These are phyloP conservation scores for Hecatera dysodea DNA, from an alignment of 2,888 invertebrate species.

Conservation along the genomic window DNA sequence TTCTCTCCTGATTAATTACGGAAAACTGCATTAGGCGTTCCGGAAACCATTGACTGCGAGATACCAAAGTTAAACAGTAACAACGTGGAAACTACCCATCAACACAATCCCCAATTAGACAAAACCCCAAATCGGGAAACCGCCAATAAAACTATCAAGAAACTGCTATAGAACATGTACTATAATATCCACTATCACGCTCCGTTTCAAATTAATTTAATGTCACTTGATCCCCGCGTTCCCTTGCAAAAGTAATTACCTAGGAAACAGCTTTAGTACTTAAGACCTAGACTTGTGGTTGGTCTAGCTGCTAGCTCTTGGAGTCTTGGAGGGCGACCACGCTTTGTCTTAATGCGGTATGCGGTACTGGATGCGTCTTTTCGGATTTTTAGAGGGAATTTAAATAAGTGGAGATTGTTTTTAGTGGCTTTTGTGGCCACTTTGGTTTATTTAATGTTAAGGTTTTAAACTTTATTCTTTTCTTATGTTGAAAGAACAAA, in stretches of 20 bases:
- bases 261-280: slow-evolving; percentile 68
- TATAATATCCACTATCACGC: slow-evolving; percentile 53
- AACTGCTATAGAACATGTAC: slow-evolving; percentile 16
- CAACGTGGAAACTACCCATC: not conserved
- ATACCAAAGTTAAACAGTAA: slow-evolving; percentile 1
- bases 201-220: slow-evolving; percentile 66
- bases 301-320: slow-evolving; percentile 63
- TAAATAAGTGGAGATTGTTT: slow-evolving; percentile 1
- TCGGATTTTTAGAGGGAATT: slow-evolving; percentile 11
- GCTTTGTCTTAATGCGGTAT: slow-evolving; percentile 40
- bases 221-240: slow-evolving; percentile 59
- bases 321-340: slow-evolving; percentile 55
- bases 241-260: slow-evolving; percentile 70
- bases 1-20: not conserved
- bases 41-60: not conserved
- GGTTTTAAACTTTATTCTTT: not conserved
- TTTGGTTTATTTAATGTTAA: not conserved
- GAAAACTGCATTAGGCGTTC: not conserved
- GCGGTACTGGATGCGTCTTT: slow-evolving; percentile 43
- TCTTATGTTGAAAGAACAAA: not conserved
- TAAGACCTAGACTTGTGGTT: slow-evolving; percentile 64
- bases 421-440: not conserved
- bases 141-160: slow-evolving; percentile 17
- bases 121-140: not conserved
- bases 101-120: not conserved